A percentile compares a stretch with the other conserved stretches of the same genome.
These are phyloP conservation scores for Drosophila borealis DNA, from an alignment of 2,888 invertebrate species.

Conservation along the genomic window DNA sequence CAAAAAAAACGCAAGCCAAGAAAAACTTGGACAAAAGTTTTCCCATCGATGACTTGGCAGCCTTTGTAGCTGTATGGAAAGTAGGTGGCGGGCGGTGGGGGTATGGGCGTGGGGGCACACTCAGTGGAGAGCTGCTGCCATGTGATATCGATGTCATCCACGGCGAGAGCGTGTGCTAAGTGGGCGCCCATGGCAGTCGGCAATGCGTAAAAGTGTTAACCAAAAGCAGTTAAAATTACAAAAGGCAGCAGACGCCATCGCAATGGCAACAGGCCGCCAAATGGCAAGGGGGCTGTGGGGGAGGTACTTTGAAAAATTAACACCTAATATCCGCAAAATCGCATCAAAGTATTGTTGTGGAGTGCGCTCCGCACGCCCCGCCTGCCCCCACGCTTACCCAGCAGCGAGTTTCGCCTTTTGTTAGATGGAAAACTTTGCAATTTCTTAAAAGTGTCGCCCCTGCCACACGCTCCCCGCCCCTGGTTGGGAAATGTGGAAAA, in stretches of 20 bases:
- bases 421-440: conserved; percentile 74
- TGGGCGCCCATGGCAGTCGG: conserved; percentile 61
- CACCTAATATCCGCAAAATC: conserved; percentile 81
- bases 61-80: conserved; percentile 12
- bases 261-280: conserved; percentile 53
- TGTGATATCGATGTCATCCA: conserved; percentile 72
- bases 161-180: conserved; percentile 30
- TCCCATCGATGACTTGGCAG: conserved; percentile 74
- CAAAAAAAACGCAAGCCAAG: conserved; percentile 58
- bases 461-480: neutral
- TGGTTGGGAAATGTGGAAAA: conserved; percentile 2
- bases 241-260: conserved; percentile 72
- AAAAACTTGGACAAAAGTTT: conserved; percentile 73
- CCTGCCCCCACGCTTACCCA: conserved; percentile 48
- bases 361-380: conserved; percentile 9
- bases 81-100: neutral
- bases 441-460: conserved; percentile 74
- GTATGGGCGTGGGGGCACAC: neutral
- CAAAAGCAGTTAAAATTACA: conserved; percentile 81
- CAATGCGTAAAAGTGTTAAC: conserved; percentile 80
- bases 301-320: conserved; percentile 77
- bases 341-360: conserved; percentile 78
- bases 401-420: conserved; percentile 41
- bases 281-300: conserved; percentile 1
- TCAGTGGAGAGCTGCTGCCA: conserved; percentile 43